These are phyloP conservation scores for Dendroctonus valens DNA, from an alignment of 1,140 invertebrate species.

Conservation along the genomic window DNA sequence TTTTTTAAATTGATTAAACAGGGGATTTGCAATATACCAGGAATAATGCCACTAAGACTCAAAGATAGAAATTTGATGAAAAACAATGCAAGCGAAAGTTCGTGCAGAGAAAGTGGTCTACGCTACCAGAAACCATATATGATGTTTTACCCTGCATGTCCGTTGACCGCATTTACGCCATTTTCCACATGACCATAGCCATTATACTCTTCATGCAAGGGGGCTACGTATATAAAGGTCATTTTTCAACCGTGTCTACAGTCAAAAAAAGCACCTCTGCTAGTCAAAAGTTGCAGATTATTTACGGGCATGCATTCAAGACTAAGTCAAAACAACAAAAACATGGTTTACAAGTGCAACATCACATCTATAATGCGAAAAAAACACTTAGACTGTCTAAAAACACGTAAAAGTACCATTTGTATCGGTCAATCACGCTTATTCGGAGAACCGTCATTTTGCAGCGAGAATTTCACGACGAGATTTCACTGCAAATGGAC, in stretches of 20 bases:
- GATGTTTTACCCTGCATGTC: slow-evolving; percentile 39
- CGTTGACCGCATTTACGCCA: slow-evolving; percentile 29
- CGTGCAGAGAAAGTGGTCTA: slow-evolving; percentile 13
- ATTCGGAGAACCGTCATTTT: slow-evolving; percentile 39
- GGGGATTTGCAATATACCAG: too few relatives aligned
- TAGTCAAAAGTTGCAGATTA: slow-evolving; percentile 1
- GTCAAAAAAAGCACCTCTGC: slow-evolving; percentile 4
- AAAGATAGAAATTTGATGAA: too few relatives aligned
- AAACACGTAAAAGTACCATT: slow-evolving; percentile 34
- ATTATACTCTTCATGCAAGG: slow-evolving; percentile 47
- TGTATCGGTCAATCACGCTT: slow-evolving; percentile 39
- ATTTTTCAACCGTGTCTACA: slow-evolving; percentile 29
- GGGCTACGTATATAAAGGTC: slow-evolving; percentile 51
- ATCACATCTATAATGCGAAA: background rate
- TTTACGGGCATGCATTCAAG: too few relatives aligned
- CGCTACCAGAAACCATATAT: background rate
- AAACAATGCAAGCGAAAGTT: background rate
- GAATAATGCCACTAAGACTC: too few relatives aligned
- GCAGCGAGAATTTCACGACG: background rate
- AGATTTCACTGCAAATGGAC: too few relatives aligned
- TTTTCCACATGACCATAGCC: slow-evolving; percentile 47
- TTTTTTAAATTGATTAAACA: too few relatives aligned
- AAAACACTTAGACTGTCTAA: slow-evolving; percentile 3
- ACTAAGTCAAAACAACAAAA: slow-evolving; percentile 1
- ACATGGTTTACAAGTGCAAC: slow-evolving; percentile 1